These are phyloP conservation scores for Eospalax fontanierii DNA, from an alignment of 2,797 vertebrate genomes.

Conservation along the genomic window DNA sequence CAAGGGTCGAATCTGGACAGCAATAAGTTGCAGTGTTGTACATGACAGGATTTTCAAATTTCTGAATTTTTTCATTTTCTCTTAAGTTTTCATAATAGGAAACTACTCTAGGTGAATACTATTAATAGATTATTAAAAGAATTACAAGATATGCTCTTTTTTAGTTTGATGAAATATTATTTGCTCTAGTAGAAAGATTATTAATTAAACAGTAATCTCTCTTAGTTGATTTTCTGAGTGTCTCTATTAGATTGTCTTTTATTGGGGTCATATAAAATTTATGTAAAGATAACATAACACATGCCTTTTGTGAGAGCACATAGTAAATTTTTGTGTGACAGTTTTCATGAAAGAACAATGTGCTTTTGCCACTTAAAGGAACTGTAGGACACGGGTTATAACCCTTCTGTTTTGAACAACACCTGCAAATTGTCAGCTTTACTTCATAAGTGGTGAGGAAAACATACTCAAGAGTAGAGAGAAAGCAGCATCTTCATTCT, in stretches of 20 bases:
- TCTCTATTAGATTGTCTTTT: constrained; percentile 72
- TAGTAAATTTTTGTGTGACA: background rate
- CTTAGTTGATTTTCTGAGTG: constrained; percentile 59
- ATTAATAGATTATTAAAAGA: background rate
- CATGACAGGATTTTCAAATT: background rate
- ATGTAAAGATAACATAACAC: constrained; percentile 36
- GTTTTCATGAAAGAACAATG: background rate
- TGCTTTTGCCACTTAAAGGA: background rate
- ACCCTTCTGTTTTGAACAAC: background rate
- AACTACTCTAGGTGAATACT: background rate
- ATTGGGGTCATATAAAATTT: constrained; percentile 67
- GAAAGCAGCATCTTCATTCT: background rate
- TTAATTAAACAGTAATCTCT: constrained; percentile 64
- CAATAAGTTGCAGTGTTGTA: background rate
- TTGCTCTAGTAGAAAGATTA: constrained; percentile 66
- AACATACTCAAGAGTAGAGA: background rate
- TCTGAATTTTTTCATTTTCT: constrained; percentile 29
- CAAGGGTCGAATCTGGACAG: background rate
- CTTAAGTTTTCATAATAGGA: background rate
- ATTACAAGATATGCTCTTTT: background rate
- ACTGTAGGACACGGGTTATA: background rate
- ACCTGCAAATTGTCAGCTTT: background rate
- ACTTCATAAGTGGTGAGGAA: background rate
- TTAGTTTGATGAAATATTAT: constrained; percentile 68
- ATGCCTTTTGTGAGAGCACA: constrained; percentile 26